Evolutionary conservation across 1,140 invertebrate genomes (phyloP), one percentile per base, ranked within the genome.

Genomic region (Lutraria rhynchaena): DNA sequence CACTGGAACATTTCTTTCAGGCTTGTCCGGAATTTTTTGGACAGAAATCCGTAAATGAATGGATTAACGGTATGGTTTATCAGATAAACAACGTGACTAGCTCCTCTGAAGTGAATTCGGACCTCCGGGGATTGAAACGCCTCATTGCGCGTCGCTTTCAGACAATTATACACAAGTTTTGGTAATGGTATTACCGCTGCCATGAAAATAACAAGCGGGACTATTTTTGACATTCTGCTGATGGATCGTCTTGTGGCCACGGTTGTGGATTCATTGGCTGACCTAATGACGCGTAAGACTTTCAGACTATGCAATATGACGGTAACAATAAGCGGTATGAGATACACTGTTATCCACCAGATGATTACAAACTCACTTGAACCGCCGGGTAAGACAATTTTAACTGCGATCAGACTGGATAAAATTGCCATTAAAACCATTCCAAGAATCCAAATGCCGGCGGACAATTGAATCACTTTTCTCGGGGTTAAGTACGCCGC

Each of bases 351-450:
- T 2, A 70, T 69, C 76, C 76, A 80, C 31, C 46, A 49, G 19
- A 58, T 55, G n/a, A 70, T 69, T n/a, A 80, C 65, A 80, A 67
- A 80, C 35, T 80, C 76, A 19, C 60, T 27, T 13, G 63, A 46
- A 17, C 31, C 7, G 11, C 61, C 53, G 1, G 63, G 35, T 22
- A 67, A 9, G 29, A 80, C 19, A 33, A 69, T 49, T 19, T 58
- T 35, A n/a, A 67, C 27, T 13, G 31, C 53, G 17, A 70, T 80
- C 0, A 80, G 51, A 3, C 46, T 27, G 1, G 76, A 33, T 13
- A 80, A 22, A 1, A 24, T 80, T 33, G 63, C 76, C 33, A 80
- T 44, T 9, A 80, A 5, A 27, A 69, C 15, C 9, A 70, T 46
- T 9, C 63, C 76, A 1, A 69, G 15, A 29, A 69, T 22, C 76